Evolutionary conservation across 2,888 invertebrate genomes (phyloP), one percentile per base, ranked within the genome.

Genomic region (Escarpia spicata): DNA sequence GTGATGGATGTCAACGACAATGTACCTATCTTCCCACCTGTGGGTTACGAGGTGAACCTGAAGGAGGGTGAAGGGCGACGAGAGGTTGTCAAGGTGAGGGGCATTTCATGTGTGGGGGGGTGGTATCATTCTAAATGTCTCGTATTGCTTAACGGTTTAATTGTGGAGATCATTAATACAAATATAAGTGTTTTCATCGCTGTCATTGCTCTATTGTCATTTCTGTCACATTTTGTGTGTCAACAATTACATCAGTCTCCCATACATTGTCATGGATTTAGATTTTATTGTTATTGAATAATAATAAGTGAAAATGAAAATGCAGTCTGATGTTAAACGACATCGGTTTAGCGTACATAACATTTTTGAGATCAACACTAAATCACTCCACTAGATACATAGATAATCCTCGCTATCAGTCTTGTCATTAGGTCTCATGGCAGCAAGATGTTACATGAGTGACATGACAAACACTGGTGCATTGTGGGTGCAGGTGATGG

Each of bases 1-100:
- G 94, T 96, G 9, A 52, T 95, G 91, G 95, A 96, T 94, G 93
- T 94, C 31, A 96, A 96, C 94, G 96, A 96, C 94, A 95, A 95
- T 92, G 58, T 93, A 0, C 96, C 96, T 0, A 92, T 92, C 10
- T 96, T 95, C 93, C 94, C 95, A 10, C 94, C 95, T 0, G 91
- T 92, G 0, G 94, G 94, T 6, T 95, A 95, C 92, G 15, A 44
- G 2, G 93, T 94, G 2, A 93, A 93, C 31, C 93, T 95, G 10
- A 92, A 52, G 94, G 95, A 93, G 92, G 94, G 94, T 2, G 92
- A 92, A 10, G 92, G 93, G 10, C 37, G 92, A 37, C 92, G 94
- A 90, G 58, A 43, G 2, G 93, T 94, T 43, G 92, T 93, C 37
- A 92, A 91, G 92, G 94, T 94, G 37, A 93, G 92, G 43, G n/a